A percentile compares a stretch with the other conserved stretches of the same genome.
phyloP scores from a whole-genome alignment of 2,888 invertebrate species.

The Zootermopsis nevadensis region DNA sequence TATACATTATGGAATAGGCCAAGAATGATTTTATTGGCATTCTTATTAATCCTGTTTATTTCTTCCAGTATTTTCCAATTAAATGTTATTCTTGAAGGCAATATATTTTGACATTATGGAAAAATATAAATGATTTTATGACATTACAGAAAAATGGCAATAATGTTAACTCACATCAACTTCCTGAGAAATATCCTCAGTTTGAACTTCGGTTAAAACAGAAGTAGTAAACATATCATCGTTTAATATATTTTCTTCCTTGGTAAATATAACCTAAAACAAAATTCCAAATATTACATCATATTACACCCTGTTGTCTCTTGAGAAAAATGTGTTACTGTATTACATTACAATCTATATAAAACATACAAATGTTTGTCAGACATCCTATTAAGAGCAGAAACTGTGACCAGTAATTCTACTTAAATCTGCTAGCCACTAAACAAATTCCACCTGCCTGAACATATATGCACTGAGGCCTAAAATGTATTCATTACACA shows the following conservation, averaged over 20 bases:
- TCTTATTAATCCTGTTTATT: too few species aligned
- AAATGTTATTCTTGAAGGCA: background rate
- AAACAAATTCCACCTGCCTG: too few species aligned
- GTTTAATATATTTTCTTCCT: background rate
- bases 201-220: background rate
- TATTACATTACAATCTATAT: background rate
- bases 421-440: too few species aligned
- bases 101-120: background rate
- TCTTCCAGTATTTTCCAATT: background rate
- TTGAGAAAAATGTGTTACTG: too few species aligned
- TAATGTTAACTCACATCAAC: background rate
- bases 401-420: too few species aligned
- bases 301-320: background rate
- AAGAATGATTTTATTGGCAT: background rate
- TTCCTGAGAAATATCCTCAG: background rate
- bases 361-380: background rate
- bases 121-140: background rate
- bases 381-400: background rate
- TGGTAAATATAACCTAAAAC: background rate
- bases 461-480: too few species aligned
- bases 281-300: background rate
- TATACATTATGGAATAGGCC: background rate
- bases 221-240: background rate
- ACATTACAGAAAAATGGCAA: background rate
- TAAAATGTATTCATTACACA: too few species aligned